phyloP scores from a whole-genome alignment of 1,140 invertebrate species.

The Magallana gigas region DNA sequence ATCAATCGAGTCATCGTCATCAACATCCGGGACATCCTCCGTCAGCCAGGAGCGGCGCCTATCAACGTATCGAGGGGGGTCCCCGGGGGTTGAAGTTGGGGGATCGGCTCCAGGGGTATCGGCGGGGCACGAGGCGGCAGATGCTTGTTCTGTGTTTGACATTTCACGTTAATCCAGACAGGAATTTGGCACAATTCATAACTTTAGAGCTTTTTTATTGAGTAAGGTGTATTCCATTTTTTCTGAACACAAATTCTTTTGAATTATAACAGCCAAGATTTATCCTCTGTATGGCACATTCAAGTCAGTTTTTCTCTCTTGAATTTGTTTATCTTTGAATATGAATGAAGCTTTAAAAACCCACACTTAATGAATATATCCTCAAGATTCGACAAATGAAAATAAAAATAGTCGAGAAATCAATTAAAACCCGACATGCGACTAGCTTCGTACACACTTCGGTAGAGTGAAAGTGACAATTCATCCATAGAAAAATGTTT shows the following conservation, averaged over 20 bases:
- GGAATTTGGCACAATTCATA: not conserved
- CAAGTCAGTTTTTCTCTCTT: not conserved
- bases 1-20: conserved; percentile 43
- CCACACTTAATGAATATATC: conserved; percentile 10
- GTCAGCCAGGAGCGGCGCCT: not conserved
- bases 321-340: not conserved
- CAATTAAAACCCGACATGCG: not conserved
- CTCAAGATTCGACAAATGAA: not conserved
- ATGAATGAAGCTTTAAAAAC: conserved; percentile 7
- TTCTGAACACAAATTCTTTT: not conserved
- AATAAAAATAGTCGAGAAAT: not conserved
- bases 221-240: not conserved
- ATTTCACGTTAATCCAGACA: not conserved
- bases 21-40: conserved; percentile 9
- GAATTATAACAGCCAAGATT: not conserved
- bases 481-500: not conserved
- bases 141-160: not conserved
- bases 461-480: not conserved
- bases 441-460: not conserved
- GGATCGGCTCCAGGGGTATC: not conserved
- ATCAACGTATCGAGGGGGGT: not conserved
- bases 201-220: not conserved
- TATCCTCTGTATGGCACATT: not conserved
- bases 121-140: not conserved
- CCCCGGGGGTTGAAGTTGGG: not conserved